Percentiles rank a stretch among this genome's conserved stretches.
Evolutionary conservation across 2,888 invertebrate species (phyloP).

Genomic region (Synergus laeviventris): DNA sequence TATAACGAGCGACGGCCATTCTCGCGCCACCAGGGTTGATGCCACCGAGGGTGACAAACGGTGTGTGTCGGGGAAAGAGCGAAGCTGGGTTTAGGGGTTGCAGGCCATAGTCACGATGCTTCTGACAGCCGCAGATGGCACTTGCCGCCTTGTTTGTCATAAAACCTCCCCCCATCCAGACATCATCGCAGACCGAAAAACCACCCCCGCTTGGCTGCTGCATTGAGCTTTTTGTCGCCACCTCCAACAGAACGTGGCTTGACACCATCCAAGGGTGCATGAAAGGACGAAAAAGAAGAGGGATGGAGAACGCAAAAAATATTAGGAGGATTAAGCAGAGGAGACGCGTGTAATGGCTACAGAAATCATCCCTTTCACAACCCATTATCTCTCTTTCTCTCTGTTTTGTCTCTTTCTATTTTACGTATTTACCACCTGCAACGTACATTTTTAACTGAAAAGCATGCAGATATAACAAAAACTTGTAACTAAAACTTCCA

Average conservation of each 20-base stretch:
- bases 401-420: neutral
- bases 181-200: conserved; percentile 4
- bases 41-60: conserved; percentile 52
- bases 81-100: conserved; percentile 16
- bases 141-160: conserved; percentile 64
- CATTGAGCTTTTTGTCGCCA: conserved; percentile 11
- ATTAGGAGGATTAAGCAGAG: conserved; percentile 7
- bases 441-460: neutral
- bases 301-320: neutral
- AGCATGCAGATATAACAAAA: neutral
- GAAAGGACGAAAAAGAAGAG: neutral
- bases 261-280: conserved; percentile 14
- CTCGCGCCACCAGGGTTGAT: conserved; percentile 38
- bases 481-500: no score
- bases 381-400: neutral
- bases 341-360: conserved; percentile 20
- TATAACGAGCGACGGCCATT: conserved; percentile 53
- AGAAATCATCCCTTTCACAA: neutral
- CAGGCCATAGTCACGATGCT: conserved; percentile 43
- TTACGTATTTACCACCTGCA: neutral
- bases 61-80: conserved; percentile 27
- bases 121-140: conserved; percentile 67
- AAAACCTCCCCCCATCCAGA: conserved; percentile 48
- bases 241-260: conserved; percentile 10
- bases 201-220: conserved; percentile 3